phyloP scores from a whole-genome alignment of 2,888 invertebrate genomes.

The Poecilobothrus nobilitatus region DNA sequence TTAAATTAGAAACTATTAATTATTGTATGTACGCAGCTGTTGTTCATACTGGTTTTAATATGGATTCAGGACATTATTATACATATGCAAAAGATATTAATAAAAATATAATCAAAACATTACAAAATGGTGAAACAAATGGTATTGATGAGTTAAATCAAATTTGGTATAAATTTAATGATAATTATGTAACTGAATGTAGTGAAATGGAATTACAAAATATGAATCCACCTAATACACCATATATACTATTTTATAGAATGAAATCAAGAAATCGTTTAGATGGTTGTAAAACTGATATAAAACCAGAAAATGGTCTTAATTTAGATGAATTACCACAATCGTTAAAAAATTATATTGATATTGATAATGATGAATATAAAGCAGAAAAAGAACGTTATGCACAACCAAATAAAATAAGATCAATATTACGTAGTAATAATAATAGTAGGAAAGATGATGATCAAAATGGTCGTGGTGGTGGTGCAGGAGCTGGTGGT shows the following conservation, averaged over 20 bases:
- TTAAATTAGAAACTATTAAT: constrained; percentile 42
- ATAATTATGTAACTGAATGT: constrained; percentile 58
- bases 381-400: neutral
- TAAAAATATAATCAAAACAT: neutral
- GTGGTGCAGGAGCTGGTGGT: neutral
- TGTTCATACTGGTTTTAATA: constrained; percentile 72
- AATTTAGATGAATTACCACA: neutral
- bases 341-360: neutral
- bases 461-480: neutral
- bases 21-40: constrained; percentile 75
- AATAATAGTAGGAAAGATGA: neutral
- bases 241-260: constrained; percentile 74
- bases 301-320: neutral
- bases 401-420: constrained; percentile 3
- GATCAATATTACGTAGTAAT: neutral
- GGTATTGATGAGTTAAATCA: neutral
- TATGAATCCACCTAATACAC: constrained; percentile 64
- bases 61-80: constrained; percentile 83
- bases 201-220: constrained; percentile 54
- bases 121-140: neutral
- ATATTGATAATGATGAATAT: neutral
- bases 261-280: constrained; percentile 28
- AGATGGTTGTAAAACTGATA: constrained; percentile 4
- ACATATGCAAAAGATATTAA: constrained; percentile 62
- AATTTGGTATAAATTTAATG: constrained; percentile 72